Evolutionary conservation across 2,113 vertebrate genomes (phyloP), one percentile per base, ranked within the genome.

Genomic region (Vulpes ferrilata): DNA sequence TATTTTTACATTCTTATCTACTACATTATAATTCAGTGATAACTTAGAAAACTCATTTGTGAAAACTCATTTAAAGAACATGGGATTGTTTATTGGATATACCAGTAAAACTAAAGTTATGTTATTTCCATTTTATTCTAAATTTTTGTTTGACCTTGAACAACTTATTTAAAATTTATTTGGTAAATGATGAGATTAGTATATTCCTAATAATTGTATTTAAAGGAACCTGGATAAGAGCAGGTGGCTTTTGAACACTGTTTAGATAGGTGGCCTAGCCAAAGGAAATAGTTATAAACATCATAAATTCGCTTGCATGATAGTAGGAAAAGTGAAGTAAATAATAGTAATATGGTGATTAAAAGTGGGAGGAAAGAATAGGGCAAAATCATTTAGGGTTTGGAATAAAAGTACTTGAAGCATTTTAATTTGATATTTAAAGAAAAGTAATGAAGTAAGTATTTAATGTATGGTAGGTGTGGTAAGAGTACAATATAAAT

Each of bases 371-470:
- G 23, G 20, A 25, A n/a, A 79, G 5, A 84, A 71, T 85, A 64
- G 1, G 57, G 19, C 32, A 84, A 65, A 93, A 11, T 95, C 10
- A 23, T 97, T 71, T 92, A 80, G 19, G 91, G 16, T 97, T 60
- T 92, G 62, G n/a, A 88, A 74, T 27, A 83, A 91, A 93, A 84
- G 38, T 90, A 4, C 8, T 55, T 51, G 43, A 93, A 82, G 16
- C 74, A 62, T 64, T 95, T 95, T 88, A 74, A 82, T 92, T 91
- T 91, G 25, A n/a, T 93, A 12, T 95, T 83, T 62, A 96, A 62
- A 87, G 35, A 51, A 65, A 78, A 30, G 27, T 87, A 90, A 65
- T 51, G 11, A 35, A 78, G 5, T 87, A 57, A 83, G 59, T 55
- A 81, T 62, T 87, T 93, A 87, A 53, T 60, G 51, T 55, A 51